Conservation (phyloP, 2,797 vertebrate species). For the Lepus oiostolus region DNA sequence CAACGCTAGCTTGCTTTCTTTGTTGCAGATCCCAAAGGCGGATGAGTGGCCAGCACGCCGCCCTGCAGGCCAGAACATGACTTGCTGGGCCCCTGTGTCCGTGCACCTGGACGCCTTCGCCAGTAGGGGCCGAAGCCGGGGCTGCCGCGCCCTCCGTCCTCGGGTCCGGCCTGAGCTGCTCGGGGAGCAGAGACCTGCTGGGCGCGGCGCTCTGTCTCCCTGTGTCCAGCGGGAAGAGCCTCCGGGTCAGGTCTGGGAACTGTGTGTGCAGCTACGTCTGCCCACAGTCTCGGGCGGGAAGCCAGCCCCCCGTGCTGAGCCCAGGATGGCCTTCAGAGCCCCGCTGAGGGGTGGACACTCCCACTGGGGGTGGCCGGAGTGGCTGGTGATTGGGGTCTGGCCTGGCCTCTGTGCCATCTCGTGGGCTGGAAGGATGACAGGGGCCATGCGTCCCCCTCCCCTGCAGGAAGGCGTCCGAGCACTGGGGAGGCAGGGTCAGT, state of each 20-base stretch:
- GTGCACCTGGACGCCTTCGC: fast-evolving
- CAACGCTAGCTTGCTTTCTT: fast-evolving
- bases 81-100: fast-evolving
- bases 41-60: fast-evolving
- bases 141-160: fast-evolving
- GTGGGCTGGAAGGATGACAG: neutral
- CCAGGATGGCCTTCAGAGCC: neutral
- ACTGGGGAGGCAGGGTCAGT: fast-evolving
- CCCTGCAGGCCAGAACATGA: fast-evolving
- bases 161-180: neutral
- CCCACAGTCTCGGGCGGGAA: too few relatives aligned
- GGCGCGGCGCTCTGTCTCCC: fast-evolving
- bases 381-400: neutral
- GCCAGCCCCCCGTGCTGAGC: neutral
- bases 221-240: fast-evolving
- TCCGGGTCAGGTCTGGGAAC: neutral
- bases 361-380: fast-evolving
- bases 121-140: neutral
- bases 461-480: neutral
- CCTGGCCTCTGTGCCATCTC: fast-evolving
- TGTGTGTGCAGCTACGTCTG: too few relatives aligned
- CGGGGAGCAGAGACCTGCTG: too few relatives aligned
- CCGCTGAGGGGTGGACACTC: neutral
- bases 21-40: constrained; percentile 32
- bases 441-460: fast-evolving